Base-by-base conservation (phyloP, 1,140 invertebrate genomes). In the Procambarus virginalis region DNA sequence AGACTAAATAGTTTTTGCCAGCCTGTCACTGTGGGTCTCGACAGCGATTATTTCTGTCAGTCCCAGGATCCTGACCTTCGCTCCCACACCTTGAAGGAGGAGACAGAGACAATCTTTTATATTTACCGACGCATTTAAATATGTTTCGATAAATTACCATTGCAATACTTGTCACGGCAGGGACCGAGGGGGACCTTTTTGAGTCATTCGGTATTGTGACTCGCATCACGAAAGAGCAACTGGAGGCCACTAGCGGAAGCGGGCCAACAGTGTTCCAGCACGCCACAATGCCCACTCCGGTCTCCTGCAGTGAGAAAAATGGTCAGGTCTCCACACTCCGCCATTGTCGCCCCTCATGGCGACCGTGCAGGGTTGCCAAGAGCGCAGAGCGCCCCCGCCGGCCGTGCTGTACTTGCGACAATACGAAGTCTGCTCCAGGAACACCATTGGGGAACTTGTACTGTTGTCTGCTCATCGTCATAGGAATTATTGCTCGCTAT, bases 281-380 rank as follows among this genome's bases (percentile, higher is more conserved):
- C 76, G 46, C 51, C 85, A 86, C 85, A 86, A 86, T 86, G 85
- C n/a, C 64, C 79, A 17, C 68, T 76, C 49, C 4, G 86, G 64
- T 60, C 86, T 83, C 86, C 86, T 80, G 79, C 79, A 75, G 86
- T 46, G 86, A 89, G 86, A 89, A 89, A 82, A 82, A 89, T 89
- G 80, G 70, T 8, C 79, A 45, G 22, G 68, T 89, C 86, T 89
- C 68, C 68, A 82, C 86, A 82, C 79, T 83, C 34, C 12, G 60
- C 64, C 68, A 89, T 89, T 89, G 86, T 89, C 86, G 76, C 86
- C 58, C 34, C 80, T 82, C 86, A 82, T 68, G 80, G 22, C 79
- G 78, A n/a, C 14, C 22, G n/a, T n/a, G 64, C 64, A 76, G 49
- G 48, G 80, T 81, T 82, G 51, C 34, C 68, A 82, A 76, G 68